These are phyloP conservation scores for Lasiurus borealis DNA, from an alignment of 2,113 vertebrate genomes.

Conservation along the genomic window DNA sequence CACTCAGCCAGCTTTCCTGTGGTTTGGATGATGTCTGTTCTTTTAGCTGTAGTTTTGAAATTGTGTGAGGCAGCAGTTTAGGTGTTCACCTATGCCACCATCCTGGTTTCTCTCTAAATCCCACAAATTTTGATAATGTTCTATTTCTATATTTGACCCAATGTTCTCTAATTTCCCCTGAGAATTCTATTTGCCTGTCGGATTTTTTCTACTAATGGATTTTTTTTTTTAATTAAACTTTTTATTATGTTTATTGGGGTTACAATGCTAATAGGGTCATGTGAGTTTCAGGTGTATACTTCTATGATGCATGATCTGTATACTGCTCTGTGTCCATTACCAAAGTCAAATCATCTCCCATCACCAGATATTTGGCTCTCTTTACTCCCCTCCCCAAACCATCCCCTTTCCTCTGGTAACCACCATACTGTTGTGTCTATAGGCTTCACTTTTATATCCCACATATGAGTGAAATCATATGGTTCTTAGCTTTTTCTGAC, in stretches of 20 bases:
- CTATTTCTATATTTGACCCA: background rate
- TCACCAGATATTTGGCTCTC: background rate
- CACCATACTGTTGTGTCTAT: background rate
- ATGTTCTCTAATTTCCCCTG: background rate
- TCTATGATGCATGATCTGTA: background rate
- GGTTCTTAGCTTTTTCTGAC: background rate
- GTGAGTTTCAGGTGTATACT: background rate
- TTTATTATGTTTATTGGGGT: background rate
- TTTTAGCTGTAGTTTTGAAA: too few relatives aligned
- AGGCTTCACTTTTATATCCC: background rate
- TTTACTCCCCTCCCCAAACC: background rate
- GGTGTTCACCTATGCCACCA: too few relatives aligned
- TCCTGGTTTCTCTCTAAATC: background rate
- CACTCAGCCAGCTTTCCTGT: too few relatives aligned
- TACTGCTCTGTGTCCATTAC: background rate
- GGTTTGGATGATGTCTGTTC: too few relatives aligned
- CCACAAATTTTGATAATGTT: conserved; percentile 4
- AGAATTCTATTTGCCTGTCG: background rate
- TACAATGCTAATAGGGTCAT: background rate
- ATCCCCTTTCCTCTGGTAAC: background rate
- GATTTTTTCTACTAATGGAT: background rate
- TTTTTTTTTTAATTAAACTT: background rate
- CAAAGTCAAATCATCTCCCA: background rate
- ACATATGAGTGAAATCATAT: background rate
- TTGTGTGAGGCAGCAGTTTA: too few relatives aligned